These are phyloP conservation scores for Neoarius graeffei DNA, from an alignment of 2,113 vertebrate species.

Conservation along the genomic window DNA sequence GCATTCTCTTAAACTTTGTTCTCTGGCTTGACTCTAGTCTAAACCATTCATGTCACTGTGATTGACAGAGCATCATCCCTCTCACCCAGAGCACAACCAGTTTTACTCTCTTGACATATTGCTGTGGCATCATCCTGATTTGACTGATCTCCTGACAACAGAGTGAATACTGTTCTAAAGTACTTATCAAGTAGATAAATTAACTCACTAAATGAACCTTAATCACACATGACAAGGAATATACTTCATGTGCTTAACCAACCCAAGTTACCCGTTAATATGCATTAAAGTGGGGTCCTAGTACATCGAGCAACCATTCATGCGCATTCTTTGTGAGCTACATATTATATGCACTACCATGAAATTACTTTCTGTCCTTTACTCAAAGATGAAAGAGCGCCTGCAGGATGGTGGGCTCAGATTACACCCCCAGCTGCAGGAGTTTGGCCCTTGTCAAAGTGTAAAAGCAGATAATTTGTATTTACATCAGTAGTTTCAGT, in stretches of 20 bases:
- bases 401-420: neutral
- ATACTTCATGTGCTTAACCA: constrained; percentile 3
- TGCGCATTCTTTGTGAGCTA: neutral
- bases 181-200: neutral
- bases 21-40: neutral
- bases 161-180: neutral
- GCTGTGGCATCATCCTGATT: neutral
- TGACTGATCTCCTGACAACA: neutral
- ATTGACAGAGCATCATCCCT: neutral
- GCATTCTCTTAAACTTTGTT: neutral
- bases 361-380: constrained; percentile 27
- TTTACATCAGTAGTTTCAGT: neutral
- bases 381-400: neutral
- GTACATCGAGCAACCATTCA: neutral
- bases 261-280: neutral
- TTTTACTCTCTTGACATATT: neutral
- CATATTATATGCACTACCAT: constrained; percentile 16
- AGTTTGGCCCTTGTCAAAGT: neutral
- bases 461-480: neutral
- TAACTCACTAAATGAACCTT: neutral
- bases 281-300: neutral
- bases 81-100: neutral
- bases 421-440: neutral
- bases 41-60: neutral
- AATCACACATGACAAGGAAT: neutral